Conservation (phyloP, 2,888 invertebrate species). For the Coelogynopora nodosa region DNA sequence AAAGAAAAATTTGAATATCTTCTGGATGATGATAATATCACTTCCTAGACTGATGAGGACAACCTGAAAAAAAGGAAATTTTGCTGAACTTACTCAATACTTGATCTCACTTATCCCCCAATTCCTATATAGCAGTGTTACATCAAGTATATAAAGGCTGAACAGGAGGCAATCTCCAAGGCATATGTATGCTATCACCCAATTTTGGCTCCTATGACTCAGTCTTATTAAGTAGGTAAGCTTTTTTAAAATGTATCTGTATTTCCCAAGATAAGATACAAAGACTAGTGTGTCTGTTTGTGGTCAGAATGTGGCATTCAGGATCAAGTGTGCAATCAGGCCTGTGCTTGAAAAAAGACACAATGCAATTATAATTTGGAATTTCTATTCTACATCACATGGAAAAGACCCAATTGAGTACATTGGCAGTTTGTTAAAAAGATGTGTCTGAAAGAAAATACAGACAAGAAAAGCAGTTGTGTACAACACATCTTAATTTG, state of each 20-base stretch:
- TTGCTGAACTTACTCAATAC: slow-evolving; percentile 15
- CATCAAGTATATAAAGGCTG: neutral
- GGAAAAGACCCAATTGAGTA: neutral
- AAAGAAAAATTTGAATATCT: slow-evolving; percentile 27
- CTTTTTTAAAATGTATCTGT: neutral
- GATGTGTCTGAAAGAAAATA: neutral
- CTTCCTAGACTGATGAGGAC: slow-evolving; percentile 1
- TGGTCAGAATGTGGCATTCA: slow-evolving; percentile 13
- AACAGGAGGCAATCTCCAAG: neutral
- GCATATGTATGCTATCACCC: slow-evolving; percentile 1
- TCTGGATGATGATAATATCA: neutral
- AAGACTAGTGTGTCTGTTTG: slow-evolving; percentile 1
- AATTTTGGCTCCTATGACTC: too few species aligned
- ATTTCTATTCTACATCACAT: slow-evolving; percentile 13
- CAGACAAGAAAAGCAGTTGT: neutral
- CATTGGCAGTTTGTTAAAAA: neutral
- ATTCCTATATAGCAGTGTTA: slow-evolving; percentile 1
- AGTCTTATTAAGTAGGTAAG: neutral
- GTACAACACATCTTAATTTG: neutral
- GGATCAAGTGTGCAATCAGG: slow-evolving; percentile 6
- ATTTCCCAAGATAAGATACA: slow-evolving; percentile 20
- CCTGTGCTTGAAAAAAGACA: neutral
- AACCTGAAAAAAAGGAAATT: slow-evolving; percentile 14
- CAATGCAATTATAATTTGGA: neutral
- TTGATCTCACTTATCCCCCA: slow-evolving; percentile 14